Evolutionary conservation across 2,888 invertebrate species (phyloP).

Genomic region (Tricholauxania praeusta): DNA sequence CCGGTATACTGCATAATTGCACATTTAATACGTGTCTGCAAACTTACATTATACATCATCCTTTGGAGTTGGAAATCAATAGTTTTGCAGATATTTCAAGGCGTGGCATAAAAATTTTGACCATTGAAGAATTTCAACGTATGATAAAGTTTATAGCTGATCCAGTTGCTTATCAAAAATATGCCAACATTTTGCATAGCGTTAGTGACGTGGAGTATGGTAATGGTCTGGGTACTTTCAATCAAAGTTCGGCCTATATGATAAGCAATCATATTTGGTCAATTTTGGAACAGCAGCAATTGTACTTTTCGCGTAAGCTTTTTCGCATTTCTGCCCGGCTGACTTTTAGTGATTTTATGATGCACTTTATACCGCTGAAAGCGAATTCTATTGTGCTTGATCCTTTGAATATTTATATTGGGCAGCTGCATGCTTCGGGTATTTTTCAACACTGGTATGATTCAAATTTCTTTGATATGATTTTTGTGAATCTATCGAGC

Average conservation of each 20-base stretch:
- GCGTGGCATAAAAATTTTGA: too few species aligned
- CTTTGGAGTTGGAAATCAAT: neutral
- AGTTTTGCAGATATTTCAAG: neutral
- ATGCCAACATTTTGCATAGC: too few species aligned
- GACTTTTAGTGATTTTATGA: constrained; percentile 14
- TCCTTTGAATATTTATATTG: constrained; percentile 36
- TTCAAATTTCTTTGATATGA: constrained; percentile 35
- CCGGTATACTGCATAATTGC: neutral
- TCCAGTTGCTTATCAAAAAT: too few species aligned
- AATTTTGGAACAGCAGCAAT: constrained; percentile 31
- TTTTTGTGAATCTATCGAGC: constrained; percentile 10
- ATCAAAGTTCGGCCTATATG: too few species aligned
- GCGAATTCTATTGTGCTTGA: constrained; percentile 43
- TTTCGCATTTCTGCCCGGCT: constrained; percentile 23
- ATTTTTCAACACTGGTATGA: constrained; percentile 41
- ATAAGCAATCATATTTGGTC: constrained; percentile 13
- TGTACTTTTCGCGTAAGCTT: constrained; percentile 33
- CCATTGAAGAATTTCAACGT: too few species aligned
- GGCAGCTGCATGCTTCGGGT: constrained; percentile 36
- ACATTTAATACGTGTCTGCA: neutral
- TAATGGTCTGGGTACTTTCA: too few species aligned
- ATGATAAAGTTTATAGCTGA: too few species aligned
- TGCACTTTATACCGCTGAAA: constrained; percentile 39
- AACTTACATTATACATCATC: constrained; percentile 1
- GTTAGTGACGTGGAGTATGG: too few species aligned